Percentiles rank a stretch among this genome's conserved stretches.
Conservation (phyloP, 2,113 vertebrate species). For the Centropus bengalensis region DNA sequence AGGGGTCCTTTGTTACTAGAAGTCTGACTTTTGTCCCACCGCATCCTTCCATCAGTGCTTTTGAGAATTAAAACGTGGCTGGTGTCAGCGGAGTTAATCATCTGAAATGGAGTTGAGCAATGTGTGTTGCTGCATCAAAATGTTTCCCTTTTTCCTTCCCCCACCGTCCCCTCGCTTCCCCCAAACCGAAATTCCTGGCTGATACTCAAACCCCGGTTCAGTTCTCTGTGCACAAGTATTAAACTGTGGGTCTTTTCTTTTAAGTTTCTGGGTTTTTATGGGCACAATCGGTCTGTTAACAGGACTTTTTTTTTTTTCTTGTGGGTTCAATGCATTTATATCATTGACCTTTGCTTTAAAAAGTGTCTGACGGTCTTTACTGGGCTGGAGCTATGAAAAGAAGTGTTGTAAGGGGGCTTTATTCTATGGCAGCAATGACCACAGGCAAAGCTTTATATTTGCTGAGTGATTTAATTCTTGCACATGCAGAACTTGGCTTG, state of each 20-base stretch:
- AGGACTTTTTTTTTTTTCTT: not conserved
- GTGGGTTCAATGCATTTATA: slow-evolving; percentile 64
- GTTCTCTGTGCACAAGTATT: slow-evolving; percentile 37
- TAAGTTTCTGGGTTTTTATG: slow-evolving; percentile 60
- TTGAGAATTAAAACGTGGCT: not conserved
- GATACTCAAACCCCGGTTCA: slow-evolving; percentile 16
- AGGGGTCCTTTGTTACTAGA: not conserved
- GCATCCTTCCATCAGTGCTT: not conserved
- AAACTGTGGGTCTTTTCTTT: slow-evolving; percentile 70
- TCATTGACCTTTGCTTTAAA: slow-evolving; percentile 77
- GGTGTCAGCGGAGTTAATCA: slow-evolving; percentile 19
- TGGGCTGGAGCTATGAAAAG: slow-evolving; percentile 70
- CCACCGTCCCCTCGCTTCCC: not conserved
- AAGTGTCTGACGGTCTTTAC: slow-evolving; percentile 67
- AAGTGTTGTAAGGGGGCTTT: slow-evolving; percentile 72
- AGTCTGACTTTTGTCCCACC: not conserved
- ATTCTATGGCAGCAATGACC: slow-evolving; percentile 72
- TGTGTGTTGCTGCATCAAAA: slow-evolving; percentile 46
- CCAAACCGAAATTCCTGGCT: slow-evolving; percentile 60
- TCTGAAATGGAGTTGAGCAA: slow-evolving; percentile 20
- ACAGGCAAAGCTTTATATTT: slow-evolving; percentile 76
- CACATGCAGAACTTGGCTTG: slow-evolving; percentile 60
- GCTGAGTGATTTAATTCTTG: slow-evolving; percentile 78
- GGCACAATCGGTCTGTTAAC: slow-evolving; percentile 66
- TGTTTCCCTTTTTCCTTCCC: slow-evolving; percentile 21